Conservation (phyloP, 2,797 vertebrate species). For the Sebastes diploproa region DNA sequence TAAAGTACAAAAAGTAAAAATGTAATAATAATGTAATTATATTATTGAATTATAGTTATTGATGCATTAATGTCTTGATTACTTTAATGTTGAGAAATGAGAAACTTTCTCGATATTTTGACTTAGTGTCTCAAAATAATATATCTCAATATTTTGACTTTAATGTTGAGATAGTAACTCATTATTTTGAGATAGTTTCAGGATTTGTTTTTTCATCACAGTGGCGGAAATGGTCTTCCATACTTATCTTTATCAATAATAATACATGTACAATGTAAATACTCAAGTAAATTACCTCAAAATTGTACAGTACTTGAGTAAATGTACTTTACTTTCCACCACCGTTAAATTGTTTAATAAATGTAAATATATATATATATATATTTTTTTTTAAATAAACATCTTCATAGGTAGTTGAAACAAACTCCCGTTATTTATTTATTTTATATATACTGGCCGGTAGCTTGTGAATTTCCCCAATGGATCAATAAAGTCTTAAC, state of each 20-base stretch:
- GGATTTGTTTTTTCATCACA: no score
- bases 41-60: background rate
- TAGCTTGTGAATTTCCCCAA: no score
- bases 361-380: no score
- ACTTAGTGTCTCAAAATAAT: no score
- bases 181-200: no score
- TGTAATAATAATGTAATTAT: background rate
- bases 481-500: no score
- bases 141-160: no score
- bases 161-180: no score
- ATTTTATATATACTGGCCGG: rapidly evolving
- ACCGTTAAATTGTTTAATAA: background rate
- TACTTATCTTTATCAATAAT: background rate
- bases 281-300: background rate
- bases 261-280: background rate
- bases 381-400: background rate
- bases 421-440: no score
- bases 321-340: background rate
- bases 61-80: background rate
- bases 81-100: background rate
- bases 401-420: background rate
- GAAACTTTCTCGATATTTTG: no score
- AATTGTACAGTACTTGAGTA: background rate
- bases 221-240: no score
- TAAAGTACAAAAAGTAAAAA: background rate